phyloP scores from a whole-genome alignment of 2,797 vertebrate genomes.

The Halcyon badia region DNA sequence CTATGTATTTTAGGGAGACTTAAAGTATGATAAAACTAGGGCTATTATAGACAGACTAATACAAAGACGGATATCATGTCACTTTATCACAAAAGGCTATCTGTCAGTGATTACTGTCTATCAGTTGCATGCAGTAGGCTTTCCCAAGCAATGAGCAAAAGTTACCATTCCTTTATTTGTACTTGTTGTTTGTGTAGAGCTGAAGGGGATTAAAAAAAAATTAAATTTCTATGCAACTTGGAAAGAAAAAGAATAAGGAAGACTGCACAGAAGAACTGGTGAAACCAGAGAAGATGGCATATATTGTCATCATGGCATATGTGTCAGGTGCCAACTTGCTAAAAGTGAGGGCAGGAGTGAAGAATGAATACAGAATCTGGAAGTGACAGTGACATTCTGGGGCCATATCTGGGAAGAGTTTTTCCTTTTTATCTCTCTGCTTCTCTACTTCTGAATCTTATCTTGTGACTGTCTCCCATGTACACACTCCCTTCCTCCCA shows the following conservation, averaged over 20 bases:
- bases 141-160: not conserved
- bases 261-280: not conserved
- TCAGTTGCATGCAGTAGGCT: not conserved
- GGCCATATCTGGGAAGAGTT: not conserved
- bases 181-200: not conserved
- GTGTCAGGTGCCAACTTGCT: not conserved
- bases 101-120: not conserved
- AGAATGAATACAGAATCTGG: not conserved
- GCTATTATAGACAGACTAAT: not conserved
- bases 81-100: not conserved
- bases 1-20: not conserved
- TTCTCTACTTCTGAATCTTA: not conserved
- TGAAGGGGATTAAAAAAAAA: not conserved
- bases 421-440: not conserved
- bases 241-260: not conserved
- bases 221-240: not conserved
- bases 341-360: not conserved
- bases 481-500: not conserved
- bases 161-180: not conserved
- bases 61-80: not conserved
- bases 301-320: no score
- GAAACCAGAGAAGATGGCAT: not conserved
- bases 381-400: not conserved
- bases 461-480: not conserved
- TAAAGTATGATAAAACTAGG: not conserved